Percentiles rank a stretch among this genome's conserved stretches.
Conservation (phyloP, 2,797 vertebrate genomes). For the Craterocephalus amniculus region DNA sequence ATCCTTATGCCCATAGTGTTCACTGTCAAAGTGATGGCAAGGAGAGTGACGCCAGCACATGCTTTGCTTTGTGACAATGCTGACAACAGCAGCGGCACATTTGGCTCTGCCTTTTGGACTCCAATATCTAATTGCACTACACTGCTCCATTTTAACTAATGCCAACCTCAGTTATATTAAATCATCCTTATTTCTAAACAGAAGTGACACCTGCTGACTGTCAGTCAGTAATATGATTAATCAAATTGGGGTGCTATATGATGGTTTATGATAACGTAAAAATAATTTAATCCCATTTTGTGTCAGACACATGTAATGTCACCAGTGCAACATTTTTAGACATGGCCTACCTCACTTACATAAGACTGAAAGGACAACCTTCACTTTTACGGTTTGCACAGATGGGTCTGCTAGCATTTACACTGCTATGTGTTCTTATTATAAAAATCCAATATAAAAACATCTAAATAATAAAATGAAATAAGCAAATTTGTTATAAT, state of each 20-base stretch:
- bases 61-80: slow-evolving; percentile 39
- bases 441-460: not conserved
- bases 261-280: not conserved
- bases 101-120: slow-evolving; percentile 34
- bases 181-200: slow-evolving; percentile 22
- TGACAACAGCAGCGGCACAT: slow-evolving; percentile 55
- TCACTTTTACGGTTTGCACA: slow-evolving; percentile 7
- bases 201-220: slow-evolving; percentile 43
- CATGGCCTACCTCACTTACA: slow-evolving; percentile 25
- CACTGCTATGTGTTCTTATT: not conserved
- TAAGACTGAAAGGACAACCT: slow-evolving; percentile 24
- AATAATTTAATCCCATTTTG: not conserved
- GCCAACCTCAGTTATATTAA: slow-evolving; percentile 50
- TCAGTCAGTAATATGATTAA: slow-evolving; percentile 14
- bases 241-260: slow-evolving; percentile 12
- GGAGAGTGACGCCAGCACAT: slow-evolving; percentile 13
- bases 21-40: slow-evolving; percentile 24
- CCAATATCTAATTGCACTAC: slow-evolving; percentile 50
- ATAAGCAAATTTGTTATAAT: slow-evolving; percentile 5
- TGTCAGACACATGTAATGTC: not conserved
- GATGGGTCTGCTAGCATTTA: not conserved
- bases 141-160: slow-evolving; percentile 47
- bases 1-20: slow-evolving; percentile 32
- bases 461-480: slow-evolving; percentile 9
- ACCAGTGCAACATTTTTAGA: slow-evolving; percentile 42